A percentile compares a stretch with the other conserved stretches of the same genome.
phyloP scores from a whole-genome alignment of 92 coral and sea anemone genomes.

The Nematostella vectensis region DNA sequence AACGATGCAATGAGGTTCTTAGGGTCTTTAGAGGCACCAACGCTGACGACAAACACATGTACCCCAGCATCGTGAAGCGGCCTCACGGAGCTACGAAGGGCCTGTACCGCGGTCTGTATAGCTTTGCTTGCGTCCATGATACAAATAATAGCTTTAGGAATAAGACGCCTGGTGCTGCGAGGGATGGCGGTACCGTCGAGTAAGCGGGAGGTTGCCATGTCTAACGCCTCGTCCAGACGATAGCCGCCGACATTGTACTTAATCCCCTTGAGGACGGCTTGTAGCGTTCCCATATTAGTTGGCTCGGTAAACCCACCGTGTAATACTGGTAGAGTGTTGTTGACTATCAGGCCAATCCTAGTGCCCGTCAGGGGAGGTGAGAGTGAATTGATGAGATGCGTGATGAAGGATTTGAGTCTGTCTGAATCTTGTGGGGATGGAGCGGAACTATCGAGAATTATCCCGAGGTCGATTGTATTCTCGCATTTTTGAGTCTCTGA shows the following conservation, averaged over 20 bases:
- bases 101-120: slow-evolving; percentile 15
- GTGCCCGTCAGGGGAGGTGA: slow-evolving; percentile 30
- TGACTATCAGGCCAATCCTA: slow-evolving; percentile 47
- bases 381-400: slow-evolving; percentile 42
- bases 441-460: slow-evolving; percentile 67
- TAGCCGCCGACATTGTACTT: slow-evolving; percentile 27
- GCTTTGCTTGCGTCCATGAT: slow-evolving; percentile 22
- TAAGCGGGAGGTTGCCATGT: slow-evolving; percentile 35
- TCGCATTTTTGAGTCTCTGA: slow-evolving; percentile 10
- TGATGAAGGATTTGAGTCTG: slow-evolving; percentile 52
- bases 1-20: slow-evolving; percentile 15
- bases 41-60: slow-evolving; percentile 36
- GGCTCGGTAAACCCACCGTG: slow-evolving; percentile 23
- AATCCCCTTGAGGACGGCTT: slow-evolving; percentile 22
- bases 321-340: slow-evolving; percentile 38
- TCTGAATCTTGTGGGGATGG: slow-evolving; percentile 36
- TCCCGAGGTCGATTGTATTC: slow-evolving; percentile 45
- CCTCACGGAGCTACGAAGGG: slow-evolving; percentile 25
- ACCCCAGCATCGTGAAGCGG: slow-evolving; percentile 42
- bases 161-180: slow-evolving; percentile 3
- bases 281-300: slow-evolving; percentile 19
- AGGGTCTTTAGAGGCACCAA: slow-evolving; percentile 25
- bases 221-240: slow-evolving; percentile 53
- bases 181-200: slow-evolving; percentile 8
- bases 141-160: slow-evolving; percentile 13